Percentiles rank a stretch among this genome's conserved stretches.
Evolutionary conservation across 2,113 vertebrate genomes (phyloP).

Genomic region (Laticauda laticaudata): DNA sequence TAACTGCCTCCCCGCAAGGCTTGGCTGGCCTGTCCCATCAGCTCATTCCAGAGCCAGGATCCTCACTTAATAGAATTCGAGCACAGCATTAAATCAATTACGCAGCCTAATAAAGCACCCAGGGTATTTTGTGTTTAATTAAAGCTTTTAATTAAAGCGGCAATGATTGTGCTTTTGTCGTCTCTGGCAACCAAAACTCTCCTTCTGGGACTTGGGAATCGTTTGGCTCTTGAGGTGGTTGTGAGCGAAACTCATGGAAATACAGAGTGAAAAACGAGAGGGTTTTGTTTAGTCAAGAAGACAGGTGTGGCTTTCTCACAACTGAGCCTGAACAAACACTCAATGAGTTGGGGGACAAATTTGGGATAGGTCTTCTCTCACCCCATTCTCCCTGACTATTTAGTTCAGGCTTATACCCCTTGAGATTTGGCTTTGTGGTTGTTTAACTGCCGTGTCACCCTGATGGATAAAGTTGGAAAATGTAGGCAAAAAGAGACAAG

Average conservation of each 20-base stretch:
- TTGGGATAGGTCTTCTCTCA: neutral
- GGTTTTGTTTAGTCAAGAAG: neutral
- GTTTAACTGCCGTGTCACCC: neutral
- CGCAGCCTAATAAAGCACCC: slow-evolving; percentile 85
- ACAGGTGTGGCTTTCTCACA: neutral
- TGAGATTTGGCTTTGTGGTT: neutral
- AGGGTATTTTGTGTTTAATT: slow-evolving; percentile 83
- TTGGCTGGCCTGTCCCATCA: neutral
- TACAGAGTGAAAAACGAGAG: neutral
- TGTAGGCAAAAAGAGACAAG: neutral
- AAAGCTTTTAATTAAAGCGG: slow-evolving; percentile 92
- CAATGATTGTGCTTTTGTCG: slow-evolving; percentile 61
- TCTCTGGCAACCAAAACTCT: slow-evolving; percentile 61
- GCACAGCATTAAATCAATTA: slow-evolving; percentile 96
- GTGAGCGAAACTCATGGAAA: neutral
- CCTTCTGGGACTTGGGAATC: neutral
- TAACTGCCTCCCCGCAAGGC: no score
- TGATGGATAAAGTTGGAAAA: neutral
- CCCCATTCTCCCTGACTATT: neutral
- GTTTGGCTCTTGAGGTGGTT: neutral
- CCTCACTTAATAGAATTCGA: slow-evolving; percentile 55
- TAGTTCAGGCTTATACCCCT: neutral
- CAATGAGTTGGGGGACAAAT: neutral
- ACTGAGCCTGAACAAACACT: neutral
- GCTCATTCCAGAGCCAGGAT: neutral